Base-by-base conservation (phyloP, 2,888 invertebrate genomes). In the Tenthredo mesomela region DNA sequence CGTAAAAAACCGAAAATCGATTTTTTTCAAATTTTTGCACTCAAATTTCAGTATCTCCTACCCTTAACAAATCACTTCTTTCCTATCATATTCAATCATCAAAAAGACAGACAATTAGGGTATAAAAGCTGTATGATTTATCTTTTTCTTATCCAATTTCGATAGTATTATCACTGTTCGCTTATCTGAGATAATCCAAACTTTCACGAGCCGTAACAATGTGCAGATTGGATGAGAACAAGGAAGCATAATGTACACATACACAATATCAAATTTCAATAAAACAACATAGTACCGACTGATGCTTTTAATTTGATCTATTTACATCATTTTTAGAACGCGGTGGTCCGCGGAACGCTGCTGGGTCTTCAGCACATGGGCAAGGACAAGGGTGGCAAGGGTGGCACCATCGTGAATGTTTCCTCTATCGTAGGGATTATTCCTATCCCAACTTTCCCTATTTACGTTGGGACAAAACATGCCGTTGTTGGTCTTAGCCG, bases 51-150 rank as follows among this genome's bases (percentile, higher is more conserved):
- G n/a, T n/a, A n/a, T n/a, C n/a, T n/a, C n/a, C n/a, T n/a, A n/a
- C n/a, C n/a, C n/a, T n/a, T 47, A 87, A 86, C 70, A 85, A 82
- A 5, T 89, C 70, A 33, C 70, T 12, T 12, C 12, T 40, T 40
- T 40, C 40, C 40, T 9, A 40, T 40, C 7, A 40, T 40, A 40
- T 40, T 40, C 40, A 40, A 10, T 40, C 0, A n/a, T 9, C 40
- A 6, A 40, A 40, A 40, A 40, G 7, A 40, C 40, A n/a, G n/a
- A n/a, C n/a, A n/a, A n/a, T n/a, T n/a, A n/a, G n/a, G n/a, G n/a
- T n/a, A 43, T 43, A 12, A 43, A 43, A 43, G 12, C 43, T 43
- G 10, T 12, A 43, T 12, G 12, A 1, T 10, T 12, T 12, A 43
- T 43, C 43, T 12, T 4, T 18, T 50, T 18, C 18, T 18, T 15